phyloP scores from a whole-genome alignment of 23 tunicate genomes.

The Aplidium turbinatum region DNA sequence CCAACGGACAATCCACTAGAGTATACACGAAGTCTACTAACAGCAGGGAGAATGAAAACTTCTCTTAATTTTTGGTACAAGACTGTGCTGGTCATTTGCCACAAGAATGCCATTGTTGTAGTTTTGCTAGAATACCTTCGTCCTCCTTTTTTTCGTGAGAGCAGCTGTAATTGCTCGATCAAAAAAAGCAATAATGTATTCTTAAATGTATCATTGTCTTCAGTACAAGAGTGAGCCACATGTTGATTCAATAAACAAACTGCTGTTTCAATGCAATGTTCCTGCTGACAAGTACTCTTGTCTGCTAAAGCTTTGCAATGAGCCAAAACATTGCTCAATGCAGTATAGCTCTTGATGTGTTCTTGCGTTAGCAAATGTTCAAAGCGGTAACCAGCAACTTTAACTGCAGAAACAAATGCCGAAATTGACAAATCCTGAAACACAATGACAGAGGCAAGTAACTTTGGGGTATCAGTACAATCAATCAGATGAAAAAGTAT shows the following conservation, averaged over 20 bases:
- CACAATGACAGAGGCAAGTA: too few species aligned
- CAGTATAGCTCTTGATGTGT: too few species aligned
- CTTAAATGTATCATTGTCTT: background rate
- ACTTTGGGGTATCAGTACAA: background rate
- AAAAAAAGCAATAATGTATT: background rate
- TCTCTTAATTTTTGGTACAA: conserved; percentile 7
- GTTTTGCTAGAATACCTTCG: conserved; percentile 4
- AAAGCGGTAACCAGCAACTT: too few species aligned
- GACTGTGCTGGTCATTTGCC: conserved; percentile 28
- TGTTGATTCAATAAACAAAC: background rate
- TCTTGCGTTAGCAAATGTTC: too few species aligned
- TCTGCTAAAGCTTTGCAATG: too few species aligned
- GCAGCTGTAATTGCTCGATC: conserved; percentile 3
- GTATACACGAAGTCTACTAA: conserved; percentile 1
- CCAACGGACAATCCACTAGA: conserved; percentile 3
- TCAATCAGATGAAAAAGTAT: background rate
- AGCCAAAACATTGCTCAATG: background rate
- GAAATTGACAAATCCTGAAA: too few species aligned
- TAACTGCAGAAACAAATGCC: too few species aligned
- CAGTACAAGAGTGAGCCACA: background rate
- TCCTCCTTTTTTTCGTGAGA: conserved; percentile 1
- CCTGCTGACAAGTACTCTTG: too few species aligned
- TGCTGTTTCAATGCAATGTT: conserved; percentile 9
- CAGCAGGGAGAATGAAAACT: conserved; percentile 6
- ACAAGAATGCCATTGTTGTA: conserved; percentile 3